Percentiles rank a stretch among this genome's conserved stretches.
phyloP scores from a whole-genome alignment of 2,797 vertebrate species.

The Florisuga fusca region DNA sequence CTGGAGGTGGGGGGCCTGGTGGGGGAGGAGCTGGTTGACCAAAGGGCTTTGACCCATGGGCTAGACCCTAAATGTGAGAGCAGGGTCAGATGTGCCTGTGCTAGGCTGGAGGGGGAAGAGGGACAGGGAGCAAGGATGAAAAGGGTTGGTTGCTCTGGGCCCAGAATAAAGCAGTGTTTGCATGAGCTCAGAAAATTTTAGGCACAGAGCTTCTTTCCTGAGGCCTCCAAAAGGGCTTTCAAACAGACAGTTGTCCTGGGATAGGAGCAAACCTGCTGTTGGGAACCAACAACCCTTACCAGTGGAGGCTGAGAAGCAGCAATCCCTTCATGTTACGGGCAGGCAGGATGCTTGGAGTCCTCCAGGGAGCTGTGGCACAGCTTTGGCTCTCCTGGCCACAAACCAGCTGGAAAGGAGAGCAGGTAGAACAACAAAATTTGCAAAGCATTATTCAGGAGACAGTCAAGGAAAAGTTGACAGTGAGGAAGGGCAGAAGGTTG shows the following conservation, averaged over 20 bases:
- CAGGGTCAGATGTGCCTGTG: neutral
- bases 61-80: neutral
- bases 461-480: neutral
- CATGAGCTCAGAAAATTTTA: neutral
- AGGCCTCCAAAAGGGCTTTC: neutral
- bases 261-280: neutral
- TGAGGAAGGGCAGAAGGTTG: neutral
- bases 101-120: neutral
- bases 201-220: neutral
- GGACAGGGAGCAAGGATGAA: neutral
- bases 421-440: neutral
- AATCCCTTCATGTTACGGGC: neutral
- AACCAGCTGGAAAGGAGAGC: neutral
- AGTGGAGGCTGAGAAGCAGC: accelerated
- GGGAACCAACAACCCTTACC: neutral
- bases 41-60: neutral
- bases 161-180: neutral
- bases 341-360: neutral
- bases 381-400: neutral
- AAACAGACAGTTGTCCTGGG: neutral
- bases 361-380: neutral
- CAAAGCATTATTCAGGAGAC: neutral
- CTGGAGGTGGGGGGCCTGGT: neutral
- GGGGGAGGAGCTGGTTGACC: neutral
- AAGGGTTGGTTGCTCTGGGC: too few species aligned